phyloP scores from a whole-genome alignment of 2,888 invertebrate species.

The Pammene aurita region DNA sequence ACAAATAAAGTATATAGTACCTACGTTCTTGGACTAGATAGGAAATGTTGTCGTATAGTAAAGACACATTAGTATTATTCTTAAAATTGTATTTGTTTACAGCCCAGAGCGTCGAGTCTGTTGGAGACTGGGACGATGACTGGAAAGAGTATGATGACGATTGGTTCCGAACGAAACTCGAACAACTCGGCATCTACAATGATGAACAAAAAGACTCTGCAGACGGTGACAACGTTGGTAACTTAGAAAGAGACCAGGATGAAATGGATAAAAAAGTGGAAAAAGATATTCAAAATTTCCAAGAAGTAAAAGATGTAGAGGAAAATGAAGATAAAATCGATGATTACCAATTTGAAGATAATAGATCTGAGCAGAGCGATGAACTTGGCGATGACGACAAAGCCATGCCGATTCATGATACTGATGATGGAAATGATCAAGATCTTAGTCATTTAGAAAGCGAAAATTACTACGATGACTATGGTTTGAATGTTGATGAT shows the following conservation, averaged over 20 bases:
- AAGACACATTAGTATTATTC: not conserved
- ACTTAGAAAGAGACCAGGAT: slow-evolving; percentile 40
- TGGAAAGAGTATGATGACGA: slow-evolving; percentile 44
- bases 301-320: slow-evolving; percentile 38
- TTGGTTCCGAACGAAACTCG: slow-evolving; percentile 45
- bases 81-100: slow-evolving; percentile 22
- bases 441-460: slow-evolving; percentile 22
- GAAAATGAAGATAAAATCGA: slow-evolving; percentile 34
- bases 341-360: slow-evolving; percentile 70
- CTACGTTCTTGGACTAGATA: no score
- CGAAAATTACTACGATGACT: slow-evolving; percentile 34
- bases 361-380: slow-evolving; percentile 53
- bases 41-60: not conserved
- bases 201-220: slow-evolving; percentile 40
- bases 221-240: slow-evolving; percentile 19
- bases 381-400: slow-evolving; percentile 39
- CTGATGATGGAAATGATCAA: slow-evolving; percentile 27
- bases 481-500: slow-evolving; percentile 24
- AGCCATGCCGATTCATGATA: slow-evolving; percentile 11
- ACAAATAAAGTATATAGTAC: no score
- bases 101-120: slow-evolving; percentile 35
- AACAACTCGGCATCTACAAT: slow-evolving; percentile 40
- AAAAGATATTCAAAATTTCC: slow-evolving; percentile 40
- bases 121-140: slow-evolving; percentile 23
- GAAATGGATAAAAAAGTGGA: slow-evolving; percentile 43